Evolutionary conservation across 1,140 invertebrate genomes (phyloP), one percentile per base, ranked within the genome.

Genomic region (Lepidotrigona ventralis): DNA sequence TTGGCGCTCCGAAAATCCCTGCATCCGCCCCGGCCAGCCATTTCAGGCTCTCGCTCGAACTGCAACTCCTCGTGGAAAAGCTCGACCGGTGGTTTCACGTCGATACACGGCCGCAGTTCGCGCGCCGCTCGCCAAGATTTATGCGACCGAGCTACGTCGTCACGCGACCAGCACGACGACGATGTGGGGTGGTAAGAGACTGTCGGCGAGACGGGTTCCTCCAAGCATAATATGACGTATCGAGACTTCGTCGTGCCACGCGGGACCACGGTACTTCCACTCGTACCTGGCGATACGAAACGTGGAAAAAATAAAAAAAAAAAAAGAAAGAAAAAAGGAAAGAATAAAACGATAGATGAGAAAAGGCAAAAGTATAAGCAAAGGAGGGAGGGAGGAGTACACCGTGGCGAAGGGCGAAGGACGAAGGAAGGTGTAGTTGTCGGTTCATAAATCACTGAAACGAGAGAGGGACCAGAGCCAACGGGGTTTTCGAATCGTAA

Each of bases 401-500:
- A 39, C 5, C 23, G 33, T 8, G 33, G 29, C 14, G 17, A 5
- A 14, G 1, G 75, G 60, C n/a, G 21, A 21, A 46, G 8, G 46
- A 29, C 21, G 53, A 23, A 39, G 76, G 39, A 39, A 63, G 54
- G 26, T 21, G 54, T 39, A 73, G 83, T 63, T 75, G 71, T 81
- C 64, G 79, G 84, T 83, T 76, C 80, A 88, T 88, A 88, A 88
- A 88, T 88, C 87, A 88, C 84, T 64, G 73, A 54, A 83, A 88
- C 86, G 84, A 82, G 83, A 79, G 83, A 79, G 74, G 78, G 64
- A 79, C 63, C 69, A 51, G 68, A 78, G 78, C 69, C 64, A 79
- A 29, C 68, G 56, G 75, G 82, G 83, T 87, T 87, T 87, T 88
- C 86, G 86, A 88, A 88, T 88, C 79, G 87, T 88, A 88, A 88